phyloP scores from a whole-genome alignment of 2,113 vertebrate genomes.

The Charina bottae region DNA sequence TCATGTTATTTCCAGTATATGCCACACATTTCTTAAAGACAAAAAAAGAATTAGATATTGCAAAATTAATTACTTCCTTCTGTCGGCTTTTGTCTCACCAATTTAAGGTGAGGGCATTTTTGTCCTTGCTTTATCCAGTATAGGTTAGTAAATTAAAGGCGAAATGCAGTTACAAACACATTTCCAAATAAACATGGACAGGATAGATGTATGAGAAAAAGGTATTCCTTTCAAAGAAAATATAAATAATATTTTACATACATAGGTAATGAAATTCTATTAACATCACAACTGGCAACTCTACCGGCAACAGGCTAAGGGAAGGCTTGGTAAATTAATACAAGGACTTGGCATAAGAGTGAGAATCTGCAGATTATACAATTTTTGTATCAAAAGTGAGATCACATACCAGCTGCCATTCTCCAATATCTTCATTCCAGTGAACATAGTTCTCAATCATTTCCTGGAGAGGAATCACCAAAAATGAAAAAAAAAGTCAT shows the following conservation, averaged over 20 bases:
- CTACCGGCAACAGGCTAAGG: neutral
- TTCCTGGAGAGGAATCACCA: constrained; percentile 76
- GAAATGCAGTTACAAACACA: neutral
- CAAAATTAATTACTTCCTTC: neutral
- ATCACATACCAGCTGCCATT: constrained; percentile 93
- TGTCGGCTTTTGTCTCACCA: neutral
- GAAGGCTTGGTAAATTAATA: neutral
- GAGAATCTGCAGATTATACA: neutral
- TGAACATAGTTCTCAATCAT: constrained; percentile 99
- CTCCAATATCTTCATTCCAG: constrained; percentile 98
- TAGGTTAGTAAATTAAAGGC: neutral
- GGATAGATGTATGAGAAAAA: neutral
- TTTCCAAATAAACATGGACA: neutral
- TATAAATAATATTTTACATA: neutral
- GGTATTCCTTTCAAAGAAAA: neutral
- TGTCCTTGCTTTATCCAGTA: neutral
- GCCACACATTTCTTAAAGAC: constrained; percentile 94
- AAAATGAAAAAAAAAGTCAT: neutral
- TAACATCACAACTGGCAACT: neutral
- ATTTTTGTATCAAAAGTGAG: neutral
- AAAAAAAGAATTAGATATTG: neutral
- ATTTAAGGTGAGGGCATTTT: neutral
- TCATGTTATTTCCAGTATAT: constrained; percentile 98
- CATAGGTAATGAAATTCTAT: neutral
- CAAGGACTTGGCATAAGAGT: neutral